These are phyloP conservation scores for Anoplius nigerrimus DNA, from an alignment of 2,888 invertebrate genomes.

Conservation along the genomic window DNA sequence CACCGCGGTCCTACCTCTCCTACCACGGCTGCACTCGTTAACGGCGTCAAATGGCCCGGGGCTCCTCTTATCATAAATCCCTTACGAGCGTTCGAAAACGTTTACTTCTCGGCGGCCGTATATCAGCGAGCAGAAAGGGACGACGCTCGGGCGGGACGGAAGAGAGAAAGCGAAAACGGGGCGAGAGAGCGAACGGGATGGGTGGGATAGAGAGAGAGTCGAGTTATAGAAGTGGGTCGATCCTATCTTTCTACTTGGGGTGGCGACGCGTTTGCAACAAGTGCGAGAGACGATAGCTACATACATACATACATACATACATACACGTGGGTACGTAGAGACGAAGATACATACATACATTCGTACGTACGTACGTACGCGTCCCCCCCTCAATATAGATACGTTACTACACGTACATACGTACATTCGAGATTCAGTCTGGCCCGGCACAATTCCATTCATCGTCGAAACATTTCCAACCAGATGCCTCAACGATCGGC, in stretches of 20 bases:
- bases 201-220: conserved; percentile 41
- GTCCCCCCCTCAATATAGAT: no score
- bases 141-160: neutral
- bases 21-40: conserved; percentile 1
- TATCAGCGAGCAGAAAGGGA: conserved; percentile 27
- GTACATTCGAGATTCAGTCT: conserved; percentile 53
- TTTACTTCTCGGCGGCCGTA: conserved; percentile 31
- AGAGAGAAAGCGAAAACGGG: conserved; percentile 4
- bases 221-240: conserved; percentile 61
- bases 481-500: conserved; percentile 59
- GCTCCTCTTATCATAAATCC: conserved; percentile 53
- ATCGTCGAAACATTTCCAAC: conserved; percentile 57
- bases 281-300: conserved; percentile 58
- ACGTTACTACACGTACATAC: conserved; percentile 29
- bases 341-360: no score
- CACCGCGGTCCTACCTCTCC: neutral
- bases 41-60: neutral
- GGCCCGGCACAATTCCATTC: conserved; percentile 56
- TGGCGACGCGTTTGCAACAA: conserved; percentile 57
- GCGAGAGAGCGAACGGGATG: neutral
- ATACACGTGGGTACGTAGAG: no score
- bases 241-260: conserved; percentile 60
- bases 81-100: conserved; percentile 51
- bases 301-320: conserved; percentile 22
- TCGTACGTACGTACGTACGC: no score